Evolutionary conservation across 2,797 vertebrate species (phyloP).

Genomic region (Hydrophis major): DNA sequence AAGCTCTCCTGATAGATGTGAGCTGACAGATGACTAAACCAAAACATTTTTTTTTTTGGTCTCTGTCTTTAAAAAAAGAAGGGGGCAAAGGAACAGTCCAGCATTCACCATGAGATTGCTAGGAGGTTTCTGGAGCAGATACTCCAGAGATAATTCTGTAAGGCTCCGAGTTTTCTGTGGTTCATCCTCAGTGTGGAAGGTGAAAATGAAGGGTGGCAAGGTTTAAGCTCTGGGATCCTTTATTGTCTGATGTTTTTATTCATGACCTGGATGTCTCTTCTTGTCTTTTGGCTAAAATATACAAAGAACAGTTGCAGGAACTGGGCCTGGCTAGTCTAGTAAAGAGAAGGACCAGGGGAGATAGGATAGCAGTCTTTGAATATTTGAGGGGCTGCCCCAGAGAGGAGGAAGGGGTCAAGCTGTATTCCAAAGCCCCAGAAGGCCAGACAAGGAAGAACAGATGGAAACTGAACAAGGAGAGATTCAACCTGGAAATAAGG

Average conservation of each 20-base stretch:
- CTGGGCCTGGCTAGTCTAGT: not conserved
- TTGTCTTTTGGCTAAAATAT: not conserved
- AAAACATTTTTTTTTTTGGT: not conserved
- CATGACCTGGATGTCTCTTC: not conserved
- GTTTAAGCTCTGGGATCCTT: not conserved
- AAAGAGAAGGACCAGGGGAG: fast-evolving
- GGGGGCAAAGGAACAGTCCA: not conserved
- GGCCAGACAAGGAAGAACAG: too few species aligned
- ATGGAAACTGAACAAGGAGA: too few species aligned
- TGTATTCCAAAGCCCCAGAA: fast-evolving
- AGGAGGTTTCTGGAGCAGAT: not conserved
- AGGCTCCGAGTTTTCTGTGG: not conserved
- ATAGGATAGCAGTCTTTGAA: not conserved
- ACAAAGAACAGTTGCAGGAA: not conserved
- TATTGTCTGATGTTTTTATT: not conserved
- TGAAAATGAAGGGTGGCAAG: not conserved
- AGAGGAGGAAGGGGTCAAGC: not conserved
- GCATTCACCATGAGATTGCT: not conserved
- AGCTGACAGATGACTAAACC: not conserved
- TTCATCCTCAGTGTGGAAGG: not conserved
- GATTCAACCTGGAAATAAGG: too few species aligned
- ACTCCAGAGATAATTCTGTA: not conserved
- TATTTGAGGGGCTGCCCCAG: not conserved
- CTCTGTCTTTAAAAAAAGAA: not conserved
- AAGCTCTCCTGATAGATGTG: not conserved